phyloP scores from a whole-genome alignment of 2,797 vertebrate genomes.

The Leptodactylus fallax region DNA sequence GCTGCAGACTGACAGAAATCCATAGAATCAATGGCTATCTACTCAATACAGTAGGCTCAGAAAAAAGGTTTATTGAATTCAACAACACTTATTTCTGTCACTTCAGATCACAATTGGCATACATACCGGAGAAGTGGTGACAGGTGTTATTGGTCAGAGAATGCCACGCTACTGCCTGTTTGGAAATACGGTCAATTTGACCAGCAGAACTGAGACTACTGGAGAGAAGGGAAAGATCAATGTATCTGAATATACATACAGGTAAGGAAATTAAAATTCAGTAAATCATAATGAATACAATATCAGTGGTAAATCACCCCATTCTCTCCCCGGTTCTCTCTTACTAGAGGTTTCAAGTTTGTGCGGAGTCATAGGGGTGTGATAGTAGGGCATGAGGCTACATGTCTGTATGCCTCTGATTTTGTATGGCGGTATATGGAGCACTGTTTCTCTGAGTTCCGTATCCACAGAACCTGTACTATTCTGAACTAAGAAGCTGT shows the following conservation, averaged over 20 bases:
- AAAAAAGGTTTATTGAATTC: neutral
- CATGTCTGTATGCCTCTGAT: no score
- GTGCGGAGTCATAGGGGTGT: no score
- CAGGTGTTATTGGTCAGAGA: conserved; percentile 96
- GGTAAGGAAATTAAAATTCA: conserved; percentile 75
- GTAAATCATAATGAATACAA: neutral
- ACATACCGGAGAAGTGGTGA: conserved; percentile 98
- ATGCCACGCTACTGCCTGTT: conserved; percentile 99
- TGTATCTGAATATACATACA: conserved; percentile 94
- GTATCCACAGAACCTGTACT: no score
- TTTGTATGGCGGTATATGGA: no score
- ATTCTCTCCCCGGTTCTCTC: no score
- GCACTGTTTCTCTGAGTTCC: no score
- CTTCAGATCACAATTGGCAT: conserved; percentile 96
- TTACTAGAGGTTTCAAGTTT: no score
- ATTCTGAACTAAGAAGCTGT: no score
- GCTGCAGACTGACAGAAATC: neutral
- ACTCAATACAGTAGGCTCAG: no score
- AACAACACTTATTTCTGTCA: conserved; percentile 61
- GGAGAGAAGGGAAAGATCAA: conserved; percentile 97
- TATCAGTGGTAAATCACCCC: neutral
- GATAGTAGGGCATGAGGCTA: no score
- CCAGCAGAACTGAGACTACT: conserved; percentile 97
- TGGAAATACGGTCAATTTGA: conserved; percentile 98
- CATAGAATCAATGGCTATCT: neutral